A percentile compares a stretch with the other conserved stretches of the same genome.
Conservation (phyloP, 2,888 invertebrate species). For the Ethmia dodecea region DNA sequence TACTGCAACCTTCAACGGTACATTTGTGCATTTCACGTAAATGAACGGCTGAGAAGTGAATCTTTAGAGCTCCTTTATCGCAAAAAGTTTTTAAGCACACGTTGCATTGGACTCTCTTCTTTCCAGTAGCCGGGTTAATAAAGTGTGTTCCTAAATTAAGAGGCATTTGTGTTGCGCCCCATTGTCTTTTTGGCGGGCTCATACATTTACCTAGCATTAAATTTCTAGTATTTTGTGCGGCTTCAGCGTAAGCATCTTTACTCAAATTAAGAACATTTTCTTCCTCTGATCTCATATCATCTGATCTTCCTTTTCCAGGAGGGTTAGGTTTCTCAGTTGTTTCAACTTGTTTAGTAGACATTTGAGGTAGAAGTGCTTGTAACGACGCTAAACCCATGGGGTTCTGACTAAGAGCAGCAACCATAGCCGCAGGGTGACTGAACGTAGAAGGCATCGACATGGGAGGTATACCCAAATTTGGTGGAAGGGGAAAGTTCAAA, state of each 20-base stretch:
- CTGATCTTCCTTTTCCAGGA: constrained; percentile 41
- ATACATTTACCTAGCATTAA: constrained; percentile 80
- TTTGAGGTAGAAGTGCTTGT: constrained; percentile 80
- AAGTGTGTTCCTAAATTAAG: constrained; percentile 92
- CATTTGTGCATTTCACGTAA: constrained; percentile 99
- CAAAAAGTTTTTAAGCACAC: constrained; percentile 99
- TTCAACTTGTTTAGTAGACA: constrained; percentile 72
- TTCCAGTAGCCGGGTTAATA: constrained; percentile 94
- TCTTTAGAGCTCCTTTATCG: constrained; percentile 99
- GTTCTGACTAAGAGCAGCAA: constrained; percentile 78
- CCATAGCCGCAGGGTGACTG: constrained; percentile 81
- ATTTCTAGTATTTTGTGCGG: constrained; percentile 61
- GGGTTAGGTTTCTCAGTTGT: constrained; percentile 41
- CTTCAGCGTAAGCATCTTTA: constrained; percentile 60
- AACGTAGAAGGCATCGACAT: constrained; percentile 72
- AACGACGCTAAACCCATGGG: constrained; percentile 80
- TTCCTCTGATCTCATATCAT: constrained; percentile 51
- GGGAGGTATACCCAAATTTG: constrained; percentile 79
- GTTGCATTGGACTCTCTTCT: constrained; percentile 98
- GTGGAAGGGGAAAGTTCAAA: constrained; percentile 78
- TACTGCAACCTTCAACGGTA: constrained; percentile 98
- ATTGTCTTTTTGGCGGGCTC: constrained; percentile 87
- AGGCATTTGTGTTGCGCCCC: constrained; percentile 87
- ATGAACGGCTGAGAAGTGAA: constrained; percentile 99
- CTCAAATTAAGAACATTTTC: constrained; percentile 68